Evolutionary conservation across 2,888 invertebrate species (phyloP).

Genomic region (Tetrapedia diversipes): DNA sequence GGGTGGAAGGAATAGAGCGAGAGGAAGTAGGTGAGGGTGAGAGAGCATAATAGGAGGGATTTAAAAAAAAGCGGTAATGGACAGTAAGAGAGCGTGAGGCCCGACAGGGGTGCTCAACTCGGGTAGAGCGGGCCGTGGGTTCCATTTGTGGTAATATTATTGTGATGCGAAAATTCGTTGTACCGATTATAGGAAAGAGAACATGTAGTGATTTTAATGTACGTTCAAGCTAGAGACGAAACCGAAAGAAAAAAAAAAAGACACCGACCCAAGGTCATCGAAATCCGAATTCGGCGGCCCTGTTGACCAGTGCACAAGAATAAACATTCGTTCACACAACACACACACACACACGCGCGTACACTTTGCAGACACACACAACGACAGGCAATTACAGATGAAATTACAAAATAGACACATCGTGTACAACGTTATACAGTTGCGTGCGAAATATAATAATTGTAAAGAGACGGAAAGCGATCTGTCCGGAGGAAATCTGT

Average conservation of each 20-base stretch:
- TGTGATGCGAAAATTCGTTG: slow-evolving; percentile 67
- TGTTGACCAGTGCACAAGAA: slow-evolving; percentile 63
- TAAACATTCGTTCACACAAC: slow-evolving; percentile 25
- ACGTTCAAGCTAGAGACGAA: slow-evolving; percentile 41
- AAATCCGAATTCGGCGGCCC: slow-evolving; percentile 63
- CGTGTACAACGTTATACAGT: slow-evolving; percentile 37
- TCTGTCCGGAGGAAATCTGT: slow-evolving; percentile 63
- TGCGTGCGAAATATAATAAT: slow-evolving; percentile 63
- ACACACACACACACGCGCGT: neutral
- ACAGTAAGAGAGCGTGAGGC: slow-evolving; percentile 57
- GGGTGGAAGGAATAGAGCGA: slow-evolving; percentile 13
- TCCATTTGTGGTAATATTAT: slow-evolving; percentile 56
- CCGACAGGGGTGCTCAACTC: slow-evolving; percentile 63
- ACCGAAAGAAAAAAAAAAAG: slow-evolving; percentile 46
- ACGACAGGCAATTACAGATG: neutral
- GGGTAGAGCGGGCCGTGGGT: slow-evolving; percentile 56
- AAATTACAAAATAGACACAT: neutral
- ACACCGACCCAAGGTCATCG: slow-evolving; percentile 59
- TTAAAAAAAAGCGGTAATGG: slow-evolving; percentile 19
- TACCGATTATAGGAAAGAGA: slow-evolving; percentile 60
- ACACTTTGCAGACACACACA: slow-evolving; percentile 15
- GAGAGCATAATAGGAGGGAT: slow-evolving; percentile 21
- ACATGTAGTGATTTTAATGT: slow-evolving; percentile 58
- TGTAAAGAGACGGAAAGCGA: too few relatives aligned
- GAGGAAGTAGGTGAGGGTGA: slow-evolving; percentile 10